phyloP scores from a whole-genome alignment of 2,113 vertebrate genomes.

The Halcyon malimbica region DNA sequence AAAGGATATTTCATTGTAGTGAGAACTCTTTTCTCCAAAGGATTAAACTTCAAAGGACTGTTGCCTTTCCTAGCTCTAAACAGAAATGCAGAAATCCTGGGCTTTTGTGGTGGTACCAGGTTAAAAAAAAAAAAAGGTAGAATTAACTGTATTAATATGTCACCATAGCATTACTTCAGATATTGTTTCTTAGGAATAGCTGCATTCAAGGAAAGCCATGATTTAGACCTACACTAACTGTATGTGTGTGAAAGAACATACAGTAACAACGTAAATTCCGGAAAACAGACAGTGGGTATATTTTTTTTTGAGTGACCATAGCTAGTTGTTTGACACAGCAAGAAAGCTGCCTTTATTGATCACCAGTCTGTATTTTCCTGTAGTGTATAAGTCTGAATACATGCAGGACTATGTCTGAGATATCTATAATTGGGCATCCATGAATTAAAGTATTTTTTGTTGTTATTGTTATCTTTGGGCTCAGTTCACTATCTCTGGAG shows the following conservation, averaged over 20 bases:
- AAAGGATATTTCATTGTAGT: not conserved
- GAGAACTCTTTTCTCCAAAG: not conserved
- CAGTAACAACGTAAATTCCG: not conserved
- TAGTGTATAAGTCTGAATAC: not conserved
- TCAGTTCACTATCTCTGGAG: not conserved
- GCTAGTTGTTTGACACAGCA: not conserved
- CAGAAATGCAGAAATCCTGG: not conserved
- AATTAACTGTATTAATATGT: not conserved
- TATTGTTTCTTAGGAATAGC: not conserved
- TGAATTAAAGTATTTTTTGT: not conserved
- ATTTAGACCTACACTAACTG: not conserved
- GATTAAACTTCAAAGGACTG: rapidly evolving
- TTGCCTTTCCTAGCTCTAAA: not conserved
- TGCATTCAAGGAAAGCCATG: not conserved
- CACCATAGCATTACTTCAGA: not conserved
- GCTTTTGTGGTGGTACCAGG: not conserved
- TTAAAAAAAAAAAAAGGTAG: not conserved
- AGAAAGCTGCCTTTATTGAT: not conserved
- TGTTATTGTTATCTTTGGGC: not conserved
- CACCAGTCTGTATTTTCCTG: not conserved
- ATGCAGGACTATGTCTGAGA: not conserved
- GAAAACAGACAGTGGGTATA: rapidly evolving
- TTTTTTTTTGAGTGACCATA: not conserved
- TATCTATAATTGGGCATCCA: not conserved
- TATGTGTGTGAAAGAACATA: not conserved